Percentiles rank a stretch among this genome's conserved stretches.
phyloP scores from a whole-genome alignment of 1,140 invertebrate genomes.

The Drosophila ironensis region DNA sequence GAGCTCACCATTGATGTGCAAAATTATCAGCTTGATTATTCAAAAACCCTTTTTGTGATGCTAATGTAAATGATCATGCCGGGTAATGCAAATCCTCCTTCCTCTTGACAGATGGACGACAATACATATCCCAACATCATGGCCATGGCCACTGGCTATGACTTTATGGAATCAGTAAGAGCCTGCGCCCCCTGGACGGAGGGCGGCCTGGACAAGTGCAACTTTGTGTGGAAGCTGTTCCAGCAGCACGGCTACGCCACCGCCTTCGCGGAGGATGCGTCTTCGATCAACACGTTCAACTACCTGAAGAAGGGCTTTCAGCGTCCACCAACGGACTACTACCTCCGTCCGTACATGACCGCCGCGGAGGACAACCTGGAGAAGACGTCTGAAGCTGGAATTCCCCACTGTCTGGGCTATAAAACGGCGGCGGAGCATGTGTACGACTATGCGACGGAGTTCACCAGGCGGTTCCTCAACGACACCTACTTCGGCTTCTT shows the following conservation, averaged over 20 bases:
- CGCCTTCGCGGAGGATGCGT: conserved; percentile 90
- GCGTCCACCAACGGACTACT: conserved; percentile 91
- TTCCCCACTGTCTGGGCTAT: conserved; percentile 85
- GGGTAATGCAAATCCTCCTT: conserved; percentile 36
- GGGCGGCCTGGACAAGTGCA: conserved; percentile 85
- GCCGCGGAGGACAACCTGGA: conserved; percentile 85
- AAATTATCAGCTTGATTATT: too few relatives aligned
- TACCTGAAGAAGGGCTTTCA: conserved; percentile 90
- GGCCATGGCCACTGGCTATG: conserved; percentile 88
- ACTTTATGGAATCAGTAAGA: conserved; percentile 82
- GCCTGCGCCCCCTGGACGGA: conserved; percentile 83
- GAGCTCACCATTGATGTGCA: too few relatives aligned
- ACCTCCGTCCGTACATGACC: conserved; percentile 88
- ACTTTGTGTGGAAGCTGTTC: conserved; percentile 91
- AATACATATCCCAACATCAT: conserved; percentile 93
- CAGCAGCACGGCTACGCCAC: conserved; percentile 89
- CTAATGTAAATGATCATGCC: too few relatives aligned
- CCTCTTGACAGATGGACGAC: conserved; percentile 84
- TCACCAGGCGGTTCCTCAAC: conserved; percentile 83
- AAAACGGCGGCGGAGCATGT: conserved; percentile 84
- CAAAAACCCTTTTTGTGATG: too few relatives aligned
- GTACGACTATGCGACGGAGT: conserved; percentile 84
- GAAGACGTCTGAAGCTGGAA: conserved; percentile 75
- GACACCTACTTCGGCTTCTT: conserved; percentile 89
- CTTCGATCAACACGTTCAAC: conserved; percentile 90